phyloP scores from a whole-genome alignment of 2,113 vertebrate species.

The Kryptolebias marmoratus region DNA sequence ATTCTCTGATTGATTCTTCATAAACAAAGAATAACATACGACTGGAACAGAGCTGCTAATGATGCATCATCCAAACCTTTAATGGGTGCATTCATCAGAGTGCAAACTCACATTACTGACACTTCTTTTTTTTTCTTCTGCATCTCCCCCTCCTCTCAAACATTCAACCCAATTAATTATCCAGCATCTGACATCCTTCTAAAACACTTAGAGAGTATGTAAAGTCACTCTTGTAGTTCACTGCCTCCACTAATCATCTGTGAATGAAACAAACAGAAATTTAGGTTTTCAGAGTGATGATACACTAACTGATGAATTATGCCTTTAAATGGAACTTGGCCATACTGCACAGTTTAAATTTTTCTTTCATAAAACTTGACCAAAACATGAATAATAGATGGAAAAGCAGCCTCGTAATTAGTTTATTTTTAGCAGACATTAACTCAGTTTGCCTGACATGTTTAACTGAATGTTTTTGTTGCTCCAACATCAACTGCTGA shows the following conservation, averaged over 20 bases:
- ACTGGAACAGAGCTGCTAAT: conserved; percentile 45
- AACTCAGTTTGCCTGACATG: not conserved
- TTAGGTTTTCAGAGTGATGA: not conserved
- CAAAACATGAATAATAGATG: conserved; percentile 6
- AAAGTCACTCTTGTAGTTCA: conserved; percentile 15
- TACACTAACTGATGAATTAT: no score
- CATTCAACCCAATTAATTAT: conserved; percentile 49
- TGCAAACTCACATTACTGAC: conserved; percentile 15
- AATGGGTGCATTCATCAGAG: conserved; percentile 51
- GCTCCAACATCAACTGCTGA: not conserved
- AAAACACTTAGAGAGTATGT: conserved; percentile 40
- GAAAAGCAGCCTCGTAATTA: not conserved
- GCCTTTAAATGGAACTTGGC: not conserved
- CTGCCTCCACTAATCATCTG: conserved; percentile 29
- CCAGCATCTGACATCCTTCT: conserved; percentile 23
- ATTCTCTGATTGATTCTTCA: conserved; percentile 46
- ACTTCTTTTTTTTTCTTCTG: conserved; percentile 1
- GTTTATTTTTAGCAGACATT: conserved; percentile 28
- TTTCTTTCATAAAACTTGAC: conserved; percentile 10
- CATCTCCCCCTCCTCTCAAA: conserved; percentile 18
- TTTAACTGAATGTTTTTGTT: conserved; percentile 1
- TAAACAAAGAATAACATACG: conserved; percentile 19
- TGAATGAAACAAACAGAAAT: conserved; percentile 4
- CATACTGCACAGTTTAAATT: not conserved
- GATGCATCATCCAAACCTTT: conserved; percentile 58